These are phyloP conservation scores for Physocephala rufipes DNA, from an alignment of 2,888 invertebrate species.

Conservation along the genomic window DNA sequence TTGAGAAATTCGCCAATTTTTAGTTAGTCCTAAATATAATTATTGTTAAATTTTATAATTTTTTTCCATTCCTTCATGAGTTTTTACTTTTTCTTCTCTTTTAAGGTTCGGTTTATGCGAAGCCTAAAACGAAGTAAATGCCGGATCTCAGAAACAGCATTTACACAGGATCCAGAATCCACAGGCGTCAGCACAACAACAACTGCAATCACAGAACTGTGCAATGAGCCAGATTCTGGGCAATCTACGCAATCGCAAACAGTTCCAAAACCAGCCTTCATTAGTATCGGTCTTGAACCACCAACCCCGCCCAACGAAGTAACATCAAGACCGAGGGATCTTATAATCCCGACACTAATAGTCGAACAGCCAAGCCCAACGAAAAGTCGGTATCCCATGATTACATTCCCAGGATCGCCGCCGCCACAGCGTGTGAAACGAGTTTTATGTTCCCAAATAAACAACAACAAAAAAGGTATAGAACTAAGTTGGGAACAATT, in stretches of 20 bases:
- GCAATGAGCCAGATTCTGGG: constrained; percentile 40
- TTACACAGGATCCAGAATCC: constrained; percentile 50
- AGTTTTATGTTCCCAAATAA: constrained; percentile 63
- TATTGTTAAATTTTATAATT: no score
- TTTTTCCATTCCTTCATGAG: not conserved
- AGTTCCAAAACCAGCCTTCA: constrained; percentile 45
- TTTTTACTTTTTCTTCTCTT: constrained; percentile 12
- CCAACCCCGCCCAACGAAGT: constrained; percentile 56
- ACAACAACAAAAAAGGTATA: constrained; percentile 67
- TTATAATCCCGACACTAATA: constrained; percentile 73
- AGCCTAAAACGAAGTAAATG: constrained; percentile 45
- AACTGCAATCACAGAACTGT: constrained; percentile 50
- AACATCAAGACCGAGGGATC: constrained; percentile 63
- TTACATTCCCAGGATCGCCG: constrained; percentile 69
- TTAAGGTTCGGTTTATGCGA: constrained; percentile 45
- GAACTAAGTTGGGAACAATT: constrained; percentile 47
- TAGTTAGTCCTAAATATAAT: no score
- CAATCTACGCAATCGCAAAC: not conserved
- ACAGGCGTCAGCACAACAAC: constrained; percentile 49
- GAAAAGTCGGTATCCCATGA: constrained; percentile 66
- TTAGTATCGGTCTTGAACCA: constrained; percentile 57
- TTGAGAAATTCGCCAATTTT: no score
- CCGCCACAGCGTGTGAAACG: constrained; percentile 68
- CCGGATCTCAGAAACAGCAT: constrained; percentile 48
- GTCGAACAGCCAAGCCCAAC: constrained; percentile 78